A percentile compares a stretch with the other conserved stretches of the same genome.
Conservation (phyloP, 2,113 vertebrate species). For the Tachuris rubrigastra region DNA sequence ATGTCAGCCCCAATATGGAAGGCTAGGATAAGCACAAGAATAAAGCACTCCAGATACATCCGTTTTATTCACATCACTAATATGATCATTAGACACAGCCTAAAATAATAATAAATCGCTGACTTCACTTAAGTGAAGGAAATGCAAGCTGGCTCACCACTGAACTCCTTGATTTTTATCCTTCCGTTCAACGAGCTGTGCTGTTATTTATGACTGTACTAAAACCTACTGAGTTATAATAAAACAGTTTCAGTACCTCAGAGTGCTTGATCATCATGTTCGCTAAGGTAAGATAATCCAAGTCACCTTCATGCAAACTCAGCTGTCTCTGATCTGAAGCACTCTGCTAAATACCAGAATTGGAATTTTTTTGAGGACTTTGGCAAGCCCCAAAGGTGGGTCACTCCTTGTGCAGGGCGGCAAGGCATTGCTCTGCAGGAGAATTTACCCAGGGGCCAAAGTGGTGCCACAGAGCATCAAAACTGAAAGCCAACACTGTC, state of each 20-base stretch:
- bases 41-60: slow-evolving; percentile 3
- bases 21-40: slow-evolving; percentile 42
- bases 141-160: slow-evolving; percentile 31
- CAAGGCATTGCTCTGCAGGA: neutral
- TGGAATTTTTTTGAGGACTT: neutral
- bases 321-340: neutral
- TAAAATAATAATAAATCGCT: slow-evolving; percentile 58
- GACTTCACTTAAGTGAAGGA: slow-evolving; percentile 22
- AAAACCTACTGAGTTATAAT: slow-evolving; percentile 45
- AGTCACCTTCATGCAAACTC: slow-evolving; percentile 75
- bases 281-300: slow-evolving; percentile 49
- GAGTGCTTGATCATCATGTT: slow-evolving; percentile 31
- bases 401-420: neutral
- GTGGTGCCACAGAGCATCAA: neutral
- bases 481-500: neutral
- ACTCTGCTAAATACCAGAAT: slow-evolving; percentile 43
- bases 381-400: neutral
- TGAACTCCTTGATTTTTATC: slow-evolving; percentile 29
- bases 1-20: slow-evolving; percentile 8
- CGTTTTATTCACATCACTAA: slow-evolving; percentile 52
- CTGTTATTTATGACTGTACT: slow-evolving; percentile 55
- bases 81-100: slow-evolving; percentile 3
- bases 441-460: neutral
- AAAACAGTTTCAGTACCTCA: slow-evolving; percentile 41
- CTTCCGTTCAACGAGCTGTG: slow-evolving; percentile 51